Conservation (phyloP, 2,797 vertebrate species). For the Myiotriccus ornatus region DNA sequence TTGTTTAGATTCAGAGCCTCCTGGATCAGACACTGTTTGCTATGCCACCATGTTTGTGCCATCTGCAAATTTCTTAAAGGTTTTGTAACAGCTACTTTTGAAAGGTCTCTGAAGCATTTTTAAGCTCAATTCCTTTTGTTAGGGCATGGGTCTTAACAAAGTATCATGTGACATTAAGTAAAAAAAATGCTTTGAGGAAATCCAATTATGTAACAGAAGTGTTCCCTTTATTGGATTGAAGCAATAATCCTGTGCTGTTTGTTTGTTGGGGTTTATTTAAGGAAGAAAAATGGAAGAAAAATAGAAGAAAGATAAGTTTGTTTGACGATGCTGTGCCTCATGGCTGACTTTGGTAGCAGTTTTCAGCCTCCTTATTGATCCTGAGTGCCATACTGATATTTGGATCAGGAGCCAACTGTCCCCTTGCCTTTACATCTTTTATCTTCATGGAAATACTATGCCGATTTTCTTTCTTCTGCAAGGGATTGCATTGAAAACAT, state of each 20-base stretch:
- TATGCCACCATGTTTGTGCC: background rate
- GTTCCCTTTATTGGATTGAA: background rate
- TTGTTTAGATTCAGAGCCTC: background rate
- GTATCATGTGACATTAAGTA: background rate
- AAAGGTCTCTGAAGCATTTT: background rate
- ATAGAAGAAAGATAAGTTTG: background rate
- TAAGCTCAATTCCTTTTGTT: background rate
- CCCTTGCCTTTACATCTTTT: background rate
- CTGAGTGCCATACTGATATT: background rate
- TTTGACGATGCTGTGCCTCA: background rate
- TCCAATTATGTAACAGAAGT: background rate
- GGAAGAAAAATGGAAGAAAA: background rate
- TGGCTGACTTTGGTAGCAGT: background rate
- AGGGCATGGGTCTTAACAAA: background rate
- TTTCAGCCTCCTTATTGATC: background rate
- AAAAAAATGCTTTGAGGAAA: slow-evolving; percentile 29
- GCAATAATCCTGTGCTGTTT: background rate
- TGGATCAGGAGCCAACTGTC: background rate
- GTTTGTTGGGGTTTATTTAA: background rate
- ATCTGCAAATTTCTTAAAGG: background rate
- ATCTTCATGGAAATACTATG: background rate
- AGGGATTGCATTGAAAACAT: background rate
- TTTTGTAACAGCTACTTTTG: slow-evolving; percentile 1
- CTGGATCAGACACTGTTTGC: background rate
- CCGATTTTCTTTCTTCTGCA: background rate